These are phyloP conservation scores for Bos taurus DNA, from an alignment of 2,113 vertebrate genomes.

Conservation along the genomic window DNA sequence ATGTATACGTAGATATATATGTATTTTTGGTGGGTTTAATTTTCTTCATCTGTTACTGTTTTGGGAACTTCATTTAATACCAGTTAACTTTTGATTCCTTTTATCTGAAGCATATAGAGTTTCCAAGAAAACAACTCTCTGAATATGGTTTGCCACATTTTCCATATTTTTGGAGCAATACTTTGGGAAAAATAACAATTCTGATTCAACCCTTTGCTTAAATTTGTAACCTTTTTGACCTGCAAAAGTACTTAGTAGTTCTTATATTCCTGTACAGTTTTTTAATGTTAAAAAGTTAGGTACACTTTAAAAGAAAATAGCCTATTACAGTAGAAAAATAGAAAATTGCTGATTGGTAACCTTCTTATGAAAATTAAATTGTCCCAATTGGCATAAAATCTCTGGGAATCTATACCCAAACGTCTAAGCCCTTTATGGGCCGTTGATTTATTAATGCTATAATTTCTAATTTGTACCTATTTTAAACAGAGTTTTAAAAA, in stretches of 20 bases:
- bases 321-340: background rate
- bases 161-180: slow-evolving; percentile 36
- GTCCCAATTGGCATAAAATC: slow-evolving; percentile 19
- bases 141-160: background rate
- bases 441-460: slow-evolving; percentile 11
- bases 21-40: slow-evolving; percentile 67
- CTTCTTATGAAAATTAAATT: slow-evolving; percentile 23
- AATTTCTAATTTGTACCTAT: background rate
- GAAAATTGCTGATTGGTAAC: slow-evolving; percentile 1
- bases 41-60: slow-evolving; percentile 43
- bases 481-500: slow-evolving; percentile 19
- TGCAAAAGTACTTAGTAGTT: background rate
- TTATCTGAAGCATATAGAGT: slow-evolving; percentile 32
- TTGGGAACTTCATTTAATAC: background rate
- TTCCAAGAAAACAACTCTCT: slow-evolving; percentile 18
- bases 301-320: slow-evolving; percentile 16
- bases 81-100: slow-evolving; percentile 23
- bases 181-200: slow-evolving; percentile 1
- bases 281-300: slow-evolving; percentile 27
- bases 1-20: slow-evolving; percentile 70
- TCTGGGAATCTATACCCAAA: background rate
- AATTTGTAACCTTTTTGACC: slow-evolving; percentile 20
- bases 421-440: background rate
- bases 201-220: background rate
- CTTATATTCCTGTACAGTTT: background rate